Conservation (phyloP, 2,888 invertebrate genomes). For the Drosophila multiciliata region DNA sequence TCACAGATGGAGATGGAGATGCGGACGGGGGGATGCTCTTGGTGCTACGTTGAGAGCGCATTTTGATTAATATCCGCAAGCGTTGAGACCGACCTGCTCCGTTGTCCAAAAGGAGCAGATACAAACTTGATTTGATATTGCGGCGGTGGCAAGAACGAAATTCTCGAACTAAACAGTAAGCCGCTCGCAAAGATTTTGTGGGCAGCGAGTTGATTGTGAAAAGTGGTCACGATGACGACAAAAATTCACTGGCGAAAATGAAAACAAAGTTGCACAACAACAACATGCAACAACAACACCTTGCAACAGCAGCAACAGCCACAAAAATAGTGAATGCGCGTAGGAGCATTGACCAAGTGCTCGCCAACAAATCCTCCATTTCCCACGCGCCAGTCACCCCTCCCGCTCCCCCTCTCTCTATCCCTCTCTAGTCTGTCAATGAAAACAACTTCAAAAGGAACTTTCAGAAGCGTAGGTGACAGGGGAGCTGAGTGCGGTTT, state of each 20-base stretch:
- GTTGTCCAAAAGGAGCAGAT: conserved; percentile 24
- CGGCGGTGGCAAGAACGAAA: conserved; percentile 30
- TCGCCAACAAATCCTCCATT: conserved; percentile 21
- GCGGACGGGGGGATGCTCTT: background rate
- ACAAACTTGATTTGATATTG: conserved; percentile 17
- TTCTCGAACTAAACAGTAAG: conserved; percentile 37
- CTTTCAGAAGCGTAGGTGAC: conserved; percentile 39
- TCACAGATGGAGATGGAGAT: conserved; percentile 13
- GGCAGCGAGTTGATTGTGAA: conserved; percentile 73
- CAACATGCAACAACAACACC: background rate
- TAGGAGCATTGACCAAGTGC: conserved; percentile 22
- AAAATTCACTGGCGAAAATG: conserved; percentile 74
- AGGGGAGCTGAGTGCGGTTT: conserved; percentile 55
- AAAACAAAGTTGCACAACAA: conserved; percentile 67
- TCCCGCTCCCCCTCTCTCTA: too few species aligned
- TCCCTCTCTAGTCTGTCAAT: conserved; percentile 4
- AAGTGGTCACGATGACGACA: conserved; percentile 75
- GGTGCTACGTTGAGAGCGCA: conserved; percentile 39
- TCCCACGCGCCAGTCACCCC: background rate
- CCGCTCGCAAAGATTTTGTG: conserved; percentile 56
- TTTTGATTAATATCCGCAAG: conserved; percentile 78
- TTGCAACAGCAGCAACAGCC: conserved; percentile 12
- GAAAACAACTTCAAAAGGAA: conserved; percentile 42
- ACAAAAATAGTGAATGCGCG: conserved; percentile 14
- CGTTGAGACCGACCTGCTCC: conserved; percentile 45